phyloP scores from a whole-genome alignment of 2,797 vertebrate genomes.

The Myotis pilosus region DNA sequence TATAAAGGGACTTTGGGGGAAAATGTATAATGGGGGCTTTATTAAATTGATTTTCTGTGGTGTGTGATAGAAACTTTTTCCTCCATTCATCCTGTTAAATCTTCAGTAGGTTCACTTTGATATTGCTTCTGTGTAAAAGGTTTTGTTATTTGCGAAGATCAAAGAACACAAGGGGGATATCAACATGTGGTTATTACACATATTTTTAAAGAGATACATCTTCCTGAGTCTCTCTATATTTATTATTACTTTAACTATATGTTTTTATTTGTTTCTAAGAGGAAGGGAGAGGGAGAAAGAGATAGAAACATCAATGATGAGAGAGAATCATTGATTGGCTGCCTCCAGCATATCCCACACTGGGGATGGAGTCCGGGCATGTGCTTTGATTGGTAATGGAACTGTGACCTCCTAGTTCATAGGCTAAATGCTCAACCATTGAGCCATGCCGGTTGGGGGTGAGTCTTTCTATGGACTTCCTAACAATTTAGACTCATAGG shows the following conservation, averaged over 20 bases:
- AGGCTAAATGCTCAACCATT: no score
- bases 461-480: not conserved
- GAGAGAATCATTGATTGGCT: no score
- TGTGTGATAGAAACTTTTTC: not conserved
- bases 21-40: not conserved
- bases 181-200: not conserved
- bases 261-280: not conserved
- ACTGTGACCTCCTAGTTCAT: no score
- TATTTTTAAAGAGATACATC: not conserved
- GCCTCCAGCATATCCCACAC: no score
- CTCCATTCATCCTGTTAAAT: not conserved
- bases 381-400: no score
- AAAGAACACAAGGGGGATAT: not conserved
- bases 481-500: not conserved
- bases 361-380: fast-evolving
- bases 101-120: not conserved
- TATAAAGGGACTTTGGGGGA: not conserved
- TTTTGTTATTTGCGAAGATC: not conserved
- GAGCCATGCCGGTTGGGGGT: no score
- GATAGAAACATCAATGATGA: not conserved
- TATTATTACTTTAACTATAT: no score
- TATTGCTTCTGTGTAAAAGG: constrained; percentile 16
- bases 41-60: not conserved
- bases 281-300: not conserved
- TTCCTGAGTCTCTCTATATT: not conserved